Evolutionary conservation across 1,140 invertebrate genomes (phyloP).

Genomic region (Acromyrmex charruanus): DNA sequence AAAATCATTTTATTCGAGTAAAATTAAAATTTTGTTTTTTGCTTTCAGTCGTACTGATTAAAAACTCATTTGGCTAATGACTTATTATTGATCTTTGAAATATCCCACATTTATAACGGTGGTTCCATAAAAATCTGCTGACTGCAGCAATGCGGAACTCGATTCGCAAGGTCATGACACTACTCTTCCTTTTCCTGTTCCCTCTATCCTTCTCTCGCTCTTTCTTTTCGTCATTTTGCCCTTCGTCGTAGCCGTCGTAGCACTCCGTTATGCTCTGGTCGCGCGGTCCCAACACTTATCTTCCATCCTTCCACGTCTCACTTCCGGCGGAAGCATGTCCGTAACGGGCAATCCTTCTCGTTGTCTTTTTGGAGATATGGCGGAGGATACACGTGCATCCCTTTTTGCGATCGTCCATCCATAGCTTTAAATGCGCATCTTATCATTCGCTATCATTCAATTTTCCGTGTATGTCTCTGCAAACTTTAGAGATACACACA

Average conservation of each 20-base stretch:
- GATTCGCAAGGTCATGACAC: slow-evolving; percentile 72
- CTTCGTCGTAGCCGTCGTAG: background rate
- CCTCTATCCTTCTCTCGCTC: background rate
- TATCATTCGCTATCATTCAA: background rate
- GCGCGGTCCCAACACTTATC: slow-evolving; percentile 62
- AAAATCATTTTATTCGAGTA: background rate
- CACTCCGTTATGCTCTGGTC: slow-evolving; percentile 60
- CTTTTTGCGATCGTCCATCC: background rate
- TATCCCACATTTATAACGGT: background rate
- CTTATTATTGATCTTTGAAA: slow-evolving; percentile 8
- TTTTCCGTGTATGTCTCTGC: background rate
- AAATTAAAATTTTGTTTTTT: background rate
- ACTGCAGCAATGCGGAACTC: slow-evolving; percentile 76
- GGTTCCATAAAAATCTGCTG: slow-evolving; percentile 47
- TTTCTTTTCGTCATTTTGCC: slow-evolving; percentile 32
- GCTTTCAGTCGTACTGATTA: background rate
- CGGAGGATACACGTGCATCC: background rate
- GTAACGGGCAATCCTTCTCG: slow-evolving; percentile 25
- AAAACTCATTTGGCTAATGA: background rate
- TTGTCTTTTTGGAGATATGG: slow-evolving; percentile 38
- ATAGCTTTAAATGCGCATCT: background rate
- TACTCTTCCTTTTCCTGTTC: slow-evolving; percentile 62
- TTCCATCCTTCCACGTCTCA: slow-evolving; percentile 46
- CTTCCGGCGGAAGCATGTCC: slow-evolving; percentile 68
- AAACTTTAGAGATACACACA: background rate